A percentile compares a stretch with the other conserved stretches of the same genome.
Evolutionary conservation across 2,888 invertebrate genomes (phyloP).

Genomic region (Habroteleia sp.): DNA sequence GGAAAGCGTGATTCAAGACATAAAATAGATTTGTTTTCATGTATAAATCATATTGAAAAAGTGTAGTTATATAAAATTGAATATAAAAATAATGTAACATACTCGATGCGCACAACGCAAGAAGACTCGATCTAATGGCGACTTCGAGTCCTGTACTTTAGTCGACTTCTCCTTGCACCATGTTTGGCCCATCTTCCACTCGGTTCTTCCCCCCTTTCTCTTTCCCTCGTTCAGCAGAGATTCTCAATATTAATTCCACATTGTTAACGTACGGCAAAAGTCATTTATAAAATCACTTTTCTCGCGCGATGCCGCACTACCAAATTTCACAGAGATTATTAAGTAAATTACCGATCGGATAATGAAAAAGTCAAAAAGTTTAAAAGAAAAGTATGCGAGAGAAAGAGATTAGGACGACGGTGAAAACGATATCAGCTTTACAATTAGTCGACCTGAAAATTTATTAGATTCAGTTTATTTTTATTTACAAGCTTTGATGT

Average conservation of each 20-base stretch:
- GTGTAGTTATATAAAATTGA: too few species aligned
- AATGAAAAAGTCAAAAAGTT: conserved; percentile 40
- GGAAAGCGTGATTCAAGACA: too few species aligned
- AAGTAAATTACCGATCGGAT: conserved; percentile 54
- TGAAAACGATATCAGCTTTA: conserved; percentile 11
- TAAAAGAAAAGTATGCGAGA: conserved; percentile 15
- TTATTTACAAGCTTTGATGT: too few species aligned
- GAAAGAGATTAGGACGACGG: conserved; percentile 39
- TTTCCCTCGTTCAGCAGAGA: conserved; percentile 20
- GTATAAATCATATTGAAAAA: too few species aligned
- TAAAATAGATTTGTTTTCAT: too few species aligned
- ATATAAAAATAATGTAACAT: conserved; percentile 54
- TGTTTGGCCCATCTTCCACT: conserved; percentile 77
- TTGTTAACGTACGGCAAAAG: conserved; percentile 70
- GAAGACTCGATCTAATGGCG: conserved; percentile 79
- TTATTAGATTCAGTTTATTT: too few species aligned
- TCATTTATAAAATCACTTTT: conserved; percentile 71
- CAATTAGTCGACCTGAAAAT: conserved; percentile 44
- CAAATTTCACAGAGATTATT: conserved; percentile 62
- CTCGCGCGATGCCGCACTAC: conserved; percentile 67
- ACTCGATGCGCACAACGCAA: conserved; percentile 80
- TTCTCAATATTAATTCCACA: conserved; percentile 62
- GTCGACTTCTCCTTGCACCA: conserved; percentile 80
- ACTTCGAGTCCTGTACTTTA: conserved; percentile 80
- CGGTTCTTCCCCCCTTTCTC: conserved; percentile 45